These are phyloP conservation scores for Pycnonotus jocosus DNA, from an alignment of 2,113 vertebrate genomes.

Conservation along the genomic window DNA sequence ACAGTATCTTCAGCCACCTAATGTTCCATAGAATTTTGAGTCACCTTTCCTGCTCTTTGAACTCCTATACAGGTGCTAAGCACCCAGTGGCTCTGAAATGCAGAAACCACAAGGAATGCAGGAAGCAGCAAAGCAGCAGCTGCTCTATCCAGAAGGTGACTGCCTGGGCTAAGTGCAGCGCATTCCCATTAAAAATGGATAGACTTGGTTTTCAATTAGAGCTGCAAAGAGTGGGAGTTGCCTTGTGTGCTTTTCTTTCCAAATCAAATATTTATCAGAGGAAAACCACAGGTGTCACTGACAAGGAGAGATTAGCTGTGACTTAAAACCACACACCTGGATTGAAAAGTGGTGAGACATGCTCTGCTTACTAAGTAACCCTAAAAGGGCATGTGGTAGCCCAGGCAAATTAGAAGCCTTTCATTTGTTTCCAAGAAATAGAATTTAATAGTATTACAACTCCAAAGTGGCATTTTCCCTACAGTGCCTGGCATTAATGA, in stretches of 20 bases:
- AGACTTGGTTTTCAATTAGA: slow-evolving; percentile 36
- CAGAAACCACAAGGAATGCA: background rate
- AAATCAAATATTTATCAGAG: slow-evolving; percentile 69
- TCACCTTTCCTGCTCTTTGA: background rate
- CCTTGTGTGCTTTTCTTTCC: slow-evolving; percentile 51
- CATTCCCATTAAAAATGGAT: slow-evolving; percentile 61
- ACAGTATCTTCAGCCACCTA: background rate
- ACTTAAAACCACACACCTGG: slow-evolving; percentile 12
- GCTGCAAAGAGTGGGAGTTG: slow-evolving; percentile 25
- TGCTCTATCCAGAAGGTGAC: background rate
- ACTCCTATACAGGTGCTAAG: background rate
- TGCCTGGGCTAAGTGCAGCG: background rate
- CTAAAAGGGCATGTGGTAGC: background rate
- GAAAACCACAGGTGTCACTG: slow-evolving; percentile 44
- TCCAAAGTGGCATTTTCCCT: background rate
- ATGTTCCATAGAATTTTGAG: background rate
- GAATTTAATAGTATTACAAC: background rate
- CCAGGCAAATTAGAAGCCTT: background rate
- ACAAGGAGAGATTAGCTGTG: slow-evolving; percentile 23
- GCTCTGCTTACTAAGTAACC: background rate
- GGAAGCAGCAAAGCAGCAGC: background rate
- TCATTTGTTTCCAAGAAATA: background rate
- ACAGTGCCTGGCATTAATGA: background rate
- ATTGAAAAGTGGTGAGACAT: background rate
- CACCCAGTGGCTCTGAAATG: background rate